Percentiles rank a stretch among this genome's conserved stretches.
These are phyloP conservation scores for Isoperla grammatica DNA, from an alignment of 2,888 invertebrate genomes.

Conservation along the genomic window DNA sequence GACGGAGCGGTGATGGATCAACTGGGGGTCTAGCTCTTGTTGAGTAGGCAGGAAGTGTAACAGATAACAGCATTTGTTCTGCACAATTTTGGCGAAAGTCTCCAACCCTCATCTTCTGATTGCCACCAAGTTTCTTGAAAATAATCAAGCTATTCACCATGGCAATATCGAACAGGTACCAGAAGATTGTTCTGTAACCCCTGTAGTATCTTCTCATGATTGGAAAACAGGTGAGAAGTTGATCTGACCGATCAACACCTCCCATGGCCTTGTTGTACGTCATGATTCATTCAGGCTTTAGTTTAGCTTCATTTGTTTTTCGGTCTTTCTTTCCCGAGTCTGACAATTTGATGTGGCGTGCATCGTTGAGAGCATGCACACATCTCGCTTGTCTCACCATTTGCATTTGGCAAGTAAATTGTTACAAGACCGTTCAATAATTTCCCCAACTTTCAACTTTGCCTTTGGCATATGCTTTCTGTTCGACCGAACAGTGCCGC, in stretches of 20 bases:
- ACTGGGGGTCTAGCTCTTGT: too few species aligned
- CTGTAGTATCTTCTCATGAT: background rate
- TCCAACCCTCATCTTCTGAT: too few species aligned
- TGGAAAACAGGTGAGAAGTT: background rate
- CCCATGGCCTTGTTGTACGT: background rate
- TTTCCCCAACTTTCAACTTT: background rate
- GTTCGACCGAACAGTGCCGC: background rate
- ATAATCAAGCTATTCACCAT: too few species aligned
- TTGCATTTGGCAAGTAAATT: background rate
- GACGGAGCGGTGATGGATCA: too few species aligned
- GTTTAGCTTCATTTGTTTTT: background rate
- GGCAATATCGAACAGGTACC: background rate
- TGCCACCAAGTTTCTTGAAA: too few species aligned
- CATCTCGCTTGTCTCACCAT: background rate
- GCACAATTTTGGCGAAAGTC: too few species aligned
- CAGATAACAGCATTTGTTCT: too few species aligned
- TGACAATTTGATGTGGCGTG: background rate
- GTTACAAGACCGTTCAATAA: background rate
- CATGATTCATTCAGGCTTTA: background rate
- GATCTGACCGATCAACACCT: background rate
- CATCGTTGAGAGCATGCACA: background rate
- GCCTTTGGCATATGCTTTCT: constrained; percentile 1
- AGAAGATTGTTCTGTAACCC: background rate
- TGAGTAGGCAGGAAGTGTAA: too few species aligned
- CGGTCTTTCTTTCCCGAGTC: background rate